A percentile compares a stretch with the other conserved stretches of the same genome.
Conservation (phyloP, 2,888 invertebrate genomes). For the Lissonota sp. region DNA sequence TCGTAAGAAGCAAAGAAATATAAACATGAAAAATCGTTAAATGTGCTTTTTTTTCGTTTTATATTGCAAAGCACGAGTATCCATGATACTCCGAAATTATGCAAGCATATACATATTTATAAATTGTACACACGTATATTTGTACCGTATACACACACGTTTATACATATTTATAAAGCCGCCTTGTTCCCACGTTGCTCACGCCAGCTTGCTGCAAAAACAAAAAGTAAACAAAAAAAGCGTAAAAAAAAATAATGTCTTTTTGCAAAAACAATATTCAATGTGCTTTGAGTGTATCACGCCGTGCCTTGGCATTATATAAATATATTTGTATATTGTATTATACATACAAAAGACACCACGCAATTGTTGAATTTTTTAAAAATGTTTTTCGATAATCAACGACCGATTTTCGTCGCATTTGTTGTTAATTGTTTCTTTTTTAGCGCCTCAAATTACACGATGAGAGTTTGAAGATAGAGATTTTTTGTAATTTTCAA, state of each 20-base stretch:
- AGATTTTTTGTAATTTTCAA: slow-evolving; percentile 61
- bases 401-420: background rate
- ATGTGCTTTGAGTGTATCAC: slow-evolving; percentile 65
- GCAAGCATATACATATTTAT: slow-evolving; percentile 47
- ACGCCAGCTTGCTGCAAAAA: slow-evolving; percentile 64
- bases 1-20: slow-evolving; percentile 38
- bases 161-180: slow-evolving; percentile 44
- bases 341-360: slow-evolving; percentile 21
- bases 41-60: slow-evolving; percentile 51
- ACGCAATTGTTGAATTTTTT: slow-evolving; percentile 37
- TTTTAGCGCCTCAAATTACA: slow-evolving; percentile 6
- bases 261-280: slow-evolving; percentile 38
- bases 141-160: slow-evolving; percentile 40
- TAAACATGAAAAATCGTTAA: background rate
- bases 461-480: slow-evolving; percentile 17
- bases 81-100: slow-evolving; percentile 32
- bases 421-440: background rate
- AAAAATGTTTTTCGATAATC: background rate
- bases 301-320: slow-evolving; percentile 58
- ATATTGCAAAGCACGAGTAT: background rate
- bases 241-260: slow-evolving; percentile 2
- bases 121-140: slow-evolving; percentile 36
- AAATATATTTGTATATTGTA: background rate
- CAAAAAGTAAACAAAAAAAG: slow-evolving; percentile 11
- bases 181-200: slow-evolving; percentile 55